Evolutionary conservation across 2,113 vertebrate species (phyloP), one percentile per base, ranked within the genome.

Genomic region (Tiliqua scincoides): DNA sequence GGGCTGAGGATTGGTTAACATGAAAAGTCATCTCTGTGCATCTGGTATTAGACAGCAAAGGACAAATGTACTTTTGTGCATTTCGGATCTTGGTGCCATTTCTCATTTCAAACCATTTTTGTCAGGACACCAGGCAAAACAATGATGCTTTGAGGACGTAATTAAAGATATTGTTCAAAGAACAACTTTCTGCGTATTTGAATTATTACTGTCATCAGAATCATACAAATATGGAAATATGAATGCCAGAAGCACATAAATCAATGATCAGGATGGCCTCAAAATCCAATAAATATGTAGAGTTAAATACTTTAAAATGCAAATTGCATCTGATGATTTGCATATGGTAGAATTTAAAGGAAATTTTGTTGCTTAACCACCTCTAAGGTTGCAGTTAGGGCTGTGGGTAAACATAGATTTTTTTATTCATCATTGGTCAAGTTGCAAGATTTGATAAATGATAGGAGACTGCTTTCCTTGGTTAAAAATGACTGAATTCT

Each of bases 301-400:
- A 99, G 98, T 99, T 99, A 99, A 99, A 99, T 98, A 99, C 98
- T 99, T 99, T 99, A 99, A 99, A 99, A 99, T 99, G 98, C 98
- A 99, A 99, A 99, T 99, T 97, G 97, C 96, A 96, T 97, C 94
- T 96, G 95, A 96, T 96, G 95, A 99, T 99, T 99, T 98, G 98
- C 98, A 99, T 99, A 98, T 97, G 97, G 97, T 97, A 96, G 98
- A 98, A 98, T 99, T 98, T 98, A 98, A 98, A 98, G 97, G 97
- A 97, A 98, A 98, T 97, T 96, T 97, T 98, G 97, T 98, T 98
- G 97, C 97, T 98, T 98, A 98, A 98, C 97, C 98, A 97, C 97
- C 97, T 99, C 97, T 98, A 97, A 98, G 98, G 98, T 98, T 98
- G 96, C 97, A 97, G 96, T 95, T 97, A 97, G 97, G 95, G 96